phyloP scores from a whole-genome alignment of 2,113 vertebrate species.

The Rutilus rutilus region DNA sequence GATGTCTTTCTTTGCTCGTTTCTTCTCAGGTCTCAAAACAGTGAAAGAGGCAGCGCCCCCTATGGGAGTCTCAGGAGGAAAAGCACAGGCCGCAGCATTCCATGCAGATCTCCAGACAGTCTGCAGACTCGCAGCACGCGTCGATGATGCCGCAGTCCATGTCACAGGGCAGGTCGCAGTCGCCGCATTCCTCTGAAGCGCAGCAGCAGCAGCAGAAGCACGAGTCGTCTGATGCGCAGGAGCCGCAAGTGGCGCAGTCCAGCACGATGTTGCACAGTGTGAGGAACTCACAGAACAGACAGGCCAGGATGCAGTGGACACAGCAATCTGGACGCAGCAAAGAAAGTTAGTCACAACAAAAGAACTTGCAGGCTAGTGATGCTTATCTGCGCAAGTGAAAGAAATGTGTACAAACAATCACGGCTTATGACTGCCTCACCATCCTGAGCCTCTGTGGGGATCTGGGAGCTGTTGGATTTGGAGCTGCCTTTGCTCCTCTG shows the following conservation, averaged over 20 bases:
- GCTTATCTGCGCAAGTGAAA: background rate
- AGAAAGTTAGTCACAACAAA: constrained; percentile 11
- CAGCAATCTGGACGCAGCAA: constrained; percentile 86
- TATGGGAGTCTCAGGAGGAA: constrained; percentile 85
- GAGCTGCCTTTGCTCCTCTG: constrained; percentile 92
- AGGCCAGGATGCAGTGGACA: constrained; percentile 97
- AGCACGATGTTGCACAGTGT: constrained; percentile 95
- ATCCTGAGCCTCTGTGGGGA: constrained; percentile 89
- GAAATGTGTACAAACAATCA: background rate
- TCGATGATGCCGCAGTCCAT: constrained; percentile 99
- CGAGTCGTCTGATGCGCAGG: constrained; percentile 89
- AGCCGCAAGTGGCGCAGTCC: constrained; percentile 96
- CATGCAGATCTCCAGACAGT: constrained; percentile 99
- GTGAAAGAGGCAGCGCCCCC: constrained; percentile 25
- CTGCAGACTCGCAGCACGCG: constrained; percentile 97
- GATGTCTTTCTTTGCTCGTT: background rate
- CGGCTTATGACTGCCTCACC: constrained; percentile 74
- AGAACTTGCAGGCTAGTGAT: background rate
- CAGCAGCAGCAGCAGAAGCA: constrained; percentile 98
- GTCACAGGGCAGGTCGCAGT: constrained; percentile 96
- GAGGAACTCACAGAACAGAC: constrained; percentile 98
- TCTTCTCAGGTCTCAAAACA: background rate
- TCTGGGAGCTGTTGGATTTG: constrained; percentile 88
- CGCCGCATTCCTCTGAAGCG: constrained; percentile 88
- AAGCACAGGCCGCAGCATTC: constrained; percentile 99